Conservation (phyloP, 2,888 invertebrate species). For the Dicroscelio sp. region DNA sequence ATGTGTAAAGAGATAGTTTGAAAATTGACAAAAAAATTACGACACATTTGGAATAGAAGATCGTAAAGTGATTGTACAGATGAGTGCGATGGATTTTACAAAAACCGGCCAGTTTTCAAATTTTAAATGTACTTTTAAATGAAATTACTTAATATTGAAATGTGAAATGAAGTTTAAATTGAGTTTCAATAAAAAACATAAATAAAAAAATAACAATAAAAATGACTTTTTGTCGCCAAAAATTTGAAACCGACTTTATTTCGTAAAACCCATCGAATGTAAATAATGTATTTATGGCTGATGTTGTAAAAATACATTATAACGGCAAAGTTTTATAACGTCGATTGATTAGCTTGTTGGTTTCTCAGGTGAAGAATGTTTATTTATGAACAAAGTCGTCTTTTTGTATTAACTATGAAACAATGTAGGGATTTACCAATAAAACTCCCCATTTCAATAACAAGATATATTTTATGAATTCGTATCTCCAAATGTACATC, state of each 20-base stretch:
- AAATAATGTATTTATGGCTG: conserved; percentile 51
- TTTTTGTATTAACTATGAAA: too few species aligned
- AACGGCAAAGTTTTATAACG: too few species aligned
- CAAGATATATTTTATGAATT: conserved; percentile 19
- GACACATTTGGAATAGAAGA: neutral
- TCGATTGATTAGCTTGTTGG: conserved; percentile 9
- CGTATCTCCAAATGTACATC: too few species aligned
- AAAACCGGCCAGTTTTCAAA: too few species aligned
- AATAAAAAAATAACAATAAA: neutral
- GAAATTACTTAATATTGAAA: neutral
- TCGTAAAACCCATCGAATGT: too few species aligned
- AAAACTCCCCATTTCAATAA: conserved; percentile 24
- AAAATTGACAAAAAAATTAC: neutral
- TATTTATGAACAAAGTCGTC: too few species aligned
- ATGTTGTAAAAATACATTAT: conserved; percentile 51
- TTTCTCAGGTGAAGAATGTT: too few species aligned
- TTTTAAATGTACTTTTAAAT: neutral
- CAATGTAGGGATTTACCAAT: neutral
- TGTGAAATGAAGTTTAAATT: too few species aligned
- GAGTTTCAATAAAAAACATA: neutral
- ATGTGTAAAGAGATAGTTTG: too few species aligned
- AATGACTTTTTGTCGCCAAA: neutral
- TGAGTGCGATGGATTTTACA: too few species aligned
- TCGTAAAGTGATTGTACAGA: neutral
- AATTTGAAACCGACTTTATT: too few species aligned